phyloP scores from a whole-genome alignment of 2,113 vertebrate species.

The Eudyptes chrysolophus region DNA sequence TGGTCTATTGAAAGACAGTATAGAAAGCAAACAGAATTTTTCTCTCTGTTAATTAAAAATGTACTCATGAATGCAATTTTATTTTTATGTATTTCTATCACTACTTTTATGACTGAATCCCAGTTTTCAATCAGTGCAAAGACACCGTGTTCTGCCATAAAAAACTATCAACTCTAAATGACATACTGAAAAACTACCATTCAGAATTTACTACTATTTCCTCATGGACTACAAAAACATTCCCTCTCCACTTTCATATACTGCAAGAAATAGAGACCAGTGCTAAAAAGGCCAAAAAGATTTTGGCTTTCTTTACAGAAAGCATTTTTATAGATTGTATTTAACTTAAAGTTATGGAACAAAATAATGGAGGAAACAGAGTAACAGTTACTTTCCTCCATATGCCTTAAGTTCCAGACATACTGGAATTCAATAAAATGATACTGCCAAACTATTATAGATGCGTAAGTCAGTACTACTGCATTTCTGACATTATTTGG shows the following conservation, averaged over 20 bases:
- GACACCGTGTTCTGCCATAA: not conserved
- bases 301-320: conserved; percentile 18
- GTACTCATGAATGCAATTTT: not conserved
- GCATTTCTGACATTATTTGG: not conserved
- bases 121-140: not conserved
- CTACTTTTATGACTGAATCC: not conserved
- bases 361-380: conserved; percentile 44
- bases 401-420: conserved; percentile 17
- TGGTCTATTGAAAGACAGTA: not conserved
- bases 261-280: not conserved
- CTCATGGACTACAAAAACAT: conserved; percentile 4
- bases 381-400: not conserved
- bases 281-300: not conserved
- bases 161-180: not conserved
- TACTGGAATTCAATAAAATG: conserved; percentile 37
- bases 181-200: not conserved
- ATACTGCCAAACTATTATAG: conserved; percentile 8
- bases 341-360: conserved; percentile 7
- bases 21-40: not conserved
- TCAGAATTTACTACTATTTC: conserved; percentile 25
- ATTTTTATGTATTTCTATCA: not conserved
- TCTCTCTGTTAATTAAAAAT: not conserved
- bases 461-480: not conserved
- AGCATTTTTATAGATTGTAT: conserved; percentile 18
- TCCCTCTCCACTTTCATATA: not conserved